Base-by-base conservation (phyloP, 2,113 vertebrate genomes). In the Ochotona princeps region DNA sequence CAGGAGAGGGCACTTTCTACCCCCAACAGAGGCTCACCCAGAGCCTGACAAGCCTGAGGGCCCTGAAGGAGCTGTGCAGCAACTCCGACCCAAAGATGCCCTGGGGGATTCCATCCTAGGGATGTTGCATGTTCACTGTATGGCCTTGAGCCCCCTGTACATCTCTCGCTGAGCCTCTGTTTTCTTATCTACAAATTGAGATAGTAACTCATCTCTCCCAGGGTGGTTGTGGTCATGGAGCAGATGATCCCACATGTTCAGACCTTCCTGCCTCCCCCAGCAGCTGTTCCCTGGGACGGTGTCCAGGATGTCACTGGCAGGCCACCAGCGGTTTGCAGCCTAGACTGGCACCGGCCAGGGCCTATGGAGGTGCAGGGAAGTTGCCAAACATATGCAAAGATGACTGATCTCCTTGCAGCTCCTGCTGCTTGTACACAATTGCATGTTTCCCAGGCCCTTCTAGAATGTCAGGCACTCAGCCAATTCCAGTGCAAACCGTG, bases 271-370 rank as follows among this genome's bases (percentile, higher is more conserved):
- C 15, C 44, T 61, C 35, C 11, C 23, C 44, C 14, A 61, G 14
- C 13, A 30, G 20, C 47, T 18, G 4, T 13, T 32, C 51, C 30
- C 8, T 11, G 8, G 30, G 87, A 11, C 0, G 0, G 20, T 30
- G 13, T 8, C 17, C 28, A 1, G 18, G 38, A 21, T 49, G n/a
- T 81, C 28, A 21, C 35, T 38, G n/a, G 4, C 28, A 25, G 60
- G 20, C 28, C 8, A 13, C n/a, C 11, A 0, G 23, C 18, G 9
- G 14, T 2, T 32, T 20, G 7, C 23, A 25, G 60, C 51, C 75
- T 81, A 4, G 61, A 66, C 57, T 30, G 1, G 2, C 38, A 14
- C 23, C 28, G 9, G 1, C 32, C 1, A 0, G 0, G 0, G n/a
- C 21, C 10, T 32, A 20, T 15, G 30, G 15, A 14, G 18, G n/a